phyloP scores from a whole-genome alignment of 92 coral and sea anemone species.

The Phenganax stokvisi region DNA sequence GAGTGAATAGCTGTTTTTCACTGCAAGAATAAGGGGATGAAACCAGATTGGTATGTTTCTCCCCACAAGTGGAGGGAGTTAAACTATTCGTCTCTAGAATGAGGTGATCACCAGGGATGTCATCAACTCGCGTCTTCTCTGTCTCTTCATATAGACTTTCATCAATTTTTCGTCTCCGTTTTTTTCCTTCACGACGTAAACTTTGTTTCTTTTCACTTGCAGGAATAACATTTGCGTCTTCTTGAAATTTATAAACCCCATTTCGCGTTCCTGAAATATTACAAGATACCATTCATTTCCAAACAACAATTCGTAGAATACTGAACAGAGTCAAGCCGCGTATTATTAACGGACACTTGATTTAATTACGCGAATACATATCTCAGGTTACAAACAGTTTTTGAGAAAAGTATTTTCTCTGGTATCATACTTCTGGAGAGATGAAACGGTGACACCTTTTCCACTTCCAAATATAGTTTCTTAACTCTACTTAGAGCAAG shows the following conservation, averaged over 20 bases:
- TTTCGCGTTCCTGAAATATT: background rate
- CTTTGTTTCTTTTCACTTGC: background rate
- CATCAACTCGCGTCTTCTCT: slow-evolving; percentile 16
- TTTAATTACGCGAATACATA: no score
- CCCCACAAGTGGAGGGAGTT: slow-evolving; percentile 51
- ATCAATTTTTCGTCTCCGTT: background rate
- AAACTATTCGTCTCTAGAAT: slow-evolving; percentile 39
- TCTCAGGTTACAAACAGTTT: no score
- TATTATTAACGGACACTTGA: no score
- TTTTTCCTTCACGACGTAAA: slow-evolving; percentile 21
- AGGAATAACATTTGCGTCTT: background rate
- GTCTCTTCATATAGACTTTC: background rate
- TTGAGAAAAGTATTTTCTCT: no score
- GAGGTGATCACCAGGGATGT: slow-evolving; percentile 15
- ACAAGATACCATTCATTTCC: background rate
- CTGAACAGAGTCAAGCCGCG: background rate
- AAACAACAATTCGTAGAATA: background rate
- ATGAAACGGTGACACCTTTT: no score
- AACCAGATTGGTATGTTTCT: slow-evolving; percentile 54
- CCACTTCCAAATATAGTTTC: no score
- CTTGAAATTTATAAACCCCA: background rate
- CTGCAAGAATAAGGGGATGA: slow-evolving; percentile 41
- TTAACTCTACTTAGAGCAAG: no score
- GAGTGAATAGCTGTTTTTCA: slow-evolving; percentile 41
- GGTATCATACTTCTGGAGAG: no score